Evolutionary conservation across 64 coral and sea anemone species (phyloP).

Genomic region (Anthopleura sola): DNA sequence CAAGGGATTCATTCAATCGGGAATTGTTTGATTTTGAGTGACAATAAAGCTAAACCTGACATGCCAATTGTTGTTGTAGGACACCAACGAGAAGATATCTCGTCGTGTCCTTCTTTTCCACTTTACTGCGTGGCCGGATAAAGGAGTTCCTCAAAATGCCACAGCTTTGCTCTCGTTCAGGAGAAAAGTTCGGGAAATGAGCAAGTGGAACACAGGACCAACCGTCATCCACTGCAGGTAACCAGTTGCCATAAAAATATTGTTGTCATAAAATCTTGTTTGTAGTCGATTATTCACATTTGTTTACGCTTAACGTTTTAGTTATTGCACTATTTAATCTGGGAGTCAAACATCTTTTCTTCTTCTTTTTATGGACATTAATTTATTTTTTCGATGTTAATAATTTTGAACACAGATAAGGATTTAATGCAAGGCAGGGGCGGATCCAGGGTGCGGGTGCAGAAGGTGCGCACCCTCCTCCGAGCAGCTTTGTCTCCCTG

Average conservation of each 20-base stretch:
- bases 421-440: background rate
- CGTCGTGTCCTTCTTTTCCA: constrained; percentile 46
- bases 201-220: constrained; percentile 1
- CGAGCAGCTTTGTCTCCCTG: too few relatives aligned
- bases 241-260: too few relatives aligned
- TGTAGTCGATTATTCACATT: too few relatives aligned
- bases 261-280: too few relatives aligned
- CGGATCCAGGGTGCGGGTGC: too few relatives aligned
- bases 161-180: constrained; percentile 50
- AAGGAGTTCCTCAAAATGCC: constrained; percentile 50
- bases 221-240: constrained; percentile 70
- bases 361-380: too few relatives aligned
- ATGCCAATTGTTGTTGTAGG: background rate
- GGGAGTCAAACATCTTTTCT: too few relatives aligned
- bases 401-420: background rate
- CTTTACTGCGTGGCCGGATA: constrained; percentile 60
- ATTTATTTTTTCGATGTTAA: background rate
- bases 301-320: too few relatives aligned
- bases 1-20: too few relatives aligned
- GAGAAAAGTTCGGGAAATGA: constrained; percentile 20
- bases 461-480: too few relatives aligned
- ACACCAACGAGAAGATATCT: constrained; percentile 14
- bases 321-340: too few relatives aligned
- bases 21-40: background rate
- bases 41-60: background rate